These are phyloP conservation scores for rabbit (Oryctolagus cuniculus) DNA, from an alignment of 2,113 vertebrate genomes.

Conservation along the genomic window DNA sequence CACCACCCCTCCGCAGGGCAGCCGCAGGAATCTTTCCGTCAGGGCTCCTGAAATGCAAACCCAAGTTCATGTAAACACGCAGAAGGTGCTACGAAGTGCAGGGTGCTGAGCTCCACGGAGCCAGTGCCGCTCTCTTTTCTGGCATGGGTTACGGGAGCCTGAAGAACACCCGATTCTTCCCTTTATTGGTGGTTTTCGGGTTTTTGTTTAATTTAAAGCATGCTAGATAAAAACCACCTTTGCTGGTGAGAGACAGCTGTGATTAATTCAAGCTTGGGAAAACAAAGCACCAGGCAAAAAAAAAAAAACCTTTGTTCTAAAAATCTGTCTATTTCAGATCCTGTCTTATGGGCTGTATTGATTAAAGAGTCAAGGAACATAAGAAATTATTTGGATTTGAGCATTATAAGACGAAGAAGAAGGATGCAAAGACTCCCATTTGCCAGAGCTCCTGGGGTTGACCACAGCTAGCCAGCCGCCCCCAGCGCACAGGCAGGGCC, in stretches of 20 bases:
- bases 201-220: slow-evolving; percentile 73
- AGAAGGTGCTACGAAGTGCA: slow-evolving; percentile 85
- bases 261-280: slow-evolving; percentile 80
- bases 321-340: slow-evolving; percentile 61
- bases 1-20: slow-evolving; percentile 86
- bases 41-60: slow-evolving; percentile 87
- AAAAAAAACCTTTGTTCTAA: neutral
- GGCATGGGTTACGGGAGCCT: slow-evolving; percentile 69
- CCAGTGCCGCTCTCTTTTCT: slow-evolving; percentile 67
- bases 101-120: slow-evolving; percentile 66
- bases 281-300: slow-evolving; percentile 43
- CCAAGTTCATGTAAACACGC: slow-evolving; percentile 88
- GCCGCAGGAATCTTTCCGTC: slow-evolving; percentile 84
- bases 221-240: slow-evolving; percentile 78
- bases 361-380: slow-evolving; percentile 68
- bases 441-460: slow-evolving; percentile 59
- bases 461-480: neutral
- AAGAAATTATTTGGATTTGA: slow-evolving; percentile 61
- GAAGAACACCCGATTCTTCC: slow-evolving; percentile 65
- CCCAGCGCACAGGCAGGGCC: slow-evolving; percentile 36
- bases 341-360: slow-evolving; percentile 66
- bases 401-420: neutral
- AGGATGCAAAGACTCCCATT: neutral
- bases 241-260: slow-evolving; percentile 65
- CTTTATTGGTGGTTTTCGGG: slow-evolving; percentile 60